Percentiles rank a stretch among this genome's conserved stretches.
phyloP scores from a whole-genome alignment of 2,113 vertebrate species.

The Lota lota region DNA sequence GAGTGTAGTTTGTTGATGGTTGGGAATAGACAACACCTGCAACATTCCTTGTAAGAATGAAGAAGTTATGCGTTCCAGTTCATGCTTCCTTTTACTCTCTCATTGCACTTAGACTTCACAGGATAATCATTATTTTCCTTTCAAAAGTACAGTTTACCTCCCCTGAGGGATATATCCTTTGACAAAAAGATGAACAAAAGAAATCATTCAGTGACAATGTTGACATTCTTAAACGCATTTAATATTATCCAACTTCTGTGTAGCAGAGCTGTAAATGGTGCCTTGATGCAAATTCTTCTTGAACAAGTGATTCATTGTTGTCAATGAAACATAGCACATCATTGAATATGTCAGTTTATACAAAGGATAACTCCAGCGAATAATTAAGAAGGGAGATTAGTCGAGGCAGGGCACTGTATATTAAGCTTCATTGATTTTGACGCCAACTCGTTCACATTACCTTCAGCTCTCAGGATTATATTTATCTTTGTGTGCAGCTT shows the following conservation, averaged over 20 bases:
- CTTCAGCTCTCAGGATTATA: not conserved
- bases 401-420: not conserved
- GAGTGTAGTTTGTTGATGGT: too few species aligned
- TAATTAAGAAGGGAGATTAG: not conserved
- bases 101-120: conserved; percentile 3
- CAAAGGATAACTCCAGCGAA: not conserved
- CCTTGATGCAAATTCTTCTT: too few species aligned
- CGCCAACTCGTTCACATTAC: not conserved
- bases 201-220: not conserved
- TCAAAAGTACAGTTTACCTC: conserved; percentile 9
- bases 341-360: not conserved
- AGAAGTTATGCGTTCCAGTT: too few species aligned
- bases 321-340: not conserved
- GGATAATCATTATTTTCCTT: conserved; percentile 6
- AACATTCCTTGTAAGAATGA: too few species aligned
- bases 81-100: not conserved
- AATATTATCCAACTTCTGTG: not conserved
- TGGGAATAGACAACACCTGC: too few species aligned
- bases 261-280: not conserved
- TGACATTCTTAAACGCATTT: conserved; percentile 1
- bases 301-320: not conserved
- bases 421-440: not conserved
- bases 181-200: not conserved
- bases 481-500: not conserved
- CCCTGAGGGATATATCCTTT: not conserved